Percentiles rank a stretch among this genome's conserved stretches.
Conservation (phyloP, 92 coral and sea anemone genomes). For the Umimayanthus chanpuru region DNA sequence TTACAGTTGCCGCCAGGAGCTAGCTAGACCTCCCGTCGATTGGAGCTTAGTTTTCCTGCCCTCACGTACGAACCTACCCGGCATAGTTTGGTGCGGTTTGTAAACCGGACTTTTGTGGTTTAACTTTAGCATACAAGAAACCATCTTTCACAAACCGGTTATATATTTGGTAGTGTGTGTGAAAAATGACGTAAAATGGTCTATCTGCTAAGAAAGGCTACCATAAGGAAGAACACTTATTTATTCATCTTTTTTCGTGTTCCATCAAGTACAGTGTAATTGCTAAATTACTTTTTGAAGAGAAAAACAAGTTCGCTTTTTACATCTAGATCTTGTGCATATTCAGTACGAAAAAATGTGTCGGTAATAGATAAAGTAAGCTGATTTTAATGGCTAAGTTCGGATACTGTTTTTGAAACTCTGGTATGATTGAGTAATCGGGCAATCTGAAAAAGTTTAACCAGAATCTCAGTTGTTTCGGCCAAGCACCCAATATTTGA, state of each 20-base stretch:
- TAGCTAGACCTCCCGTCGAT: not conserved
- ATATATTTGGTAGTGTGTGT: not conserved
- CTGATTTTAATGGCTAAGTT: not conserved
- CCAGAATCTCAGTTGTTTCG: not conserved
- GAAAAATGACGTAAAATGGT: not conserved
- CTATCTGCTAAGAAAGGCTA: not conserved
- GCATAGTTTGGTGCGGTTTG: not conserved
- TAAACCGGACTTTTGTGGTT: not conserved
- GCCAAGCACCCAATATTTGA: not conserved
- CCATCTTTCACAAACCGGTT: not conserved
- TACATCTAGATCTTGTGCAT: not conserved
- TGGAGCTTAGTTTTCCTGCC: not conserved
- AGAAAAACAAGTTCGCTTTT: not conserved
- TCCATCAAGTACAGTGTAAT: not conserved
- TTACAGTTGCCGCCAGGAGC: not conserved
- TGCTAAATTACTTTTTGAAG: not conserved
- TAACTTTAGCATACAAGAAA: not conserved
- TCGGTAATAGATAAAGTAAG: not conserved
- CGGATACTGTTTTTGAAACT: not conserved
- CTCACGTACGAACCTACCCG: constrained; percentile 4
- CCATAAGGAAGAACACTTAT: not conserved
- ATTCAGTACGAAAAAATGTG: not conserved
- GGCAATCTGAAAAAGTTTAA: not conserved
- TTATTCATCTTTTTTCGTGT: not conserved
- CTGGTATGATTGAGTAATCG: not conserved